phyloP scores from a whole-genome alignment of 2,113 vertebrate species.

The Nothoprocta perdicaria region DNA sequence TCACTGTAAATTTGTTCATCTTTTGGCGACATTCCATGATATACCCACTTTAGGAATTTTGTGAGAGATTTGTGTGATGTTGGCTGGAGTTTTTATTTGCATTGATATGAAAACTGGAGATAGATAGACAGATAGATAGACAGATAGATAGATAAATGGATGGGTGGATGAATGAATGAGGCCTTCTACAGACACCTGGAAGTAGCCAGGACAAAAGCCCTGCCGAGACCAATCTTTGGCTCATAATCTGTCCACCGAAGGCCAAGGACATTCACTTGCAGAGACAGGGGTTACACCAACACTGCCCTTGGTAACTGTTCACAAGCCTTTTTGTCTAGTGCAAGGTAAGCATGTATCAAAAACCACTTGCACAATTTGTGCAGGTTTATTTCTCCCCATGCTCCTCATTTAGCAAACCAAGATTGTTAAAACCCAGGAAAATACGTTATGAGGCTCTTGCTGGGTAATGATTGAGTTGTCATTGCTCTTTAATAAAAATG shows the following conservation, averaged over 20 bases:
- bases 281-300: neutral
- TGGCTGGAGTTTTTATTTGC: neutral
- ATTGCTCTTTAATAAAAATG: constrained; percentile 4
- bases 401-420: constrained; percentile 37
- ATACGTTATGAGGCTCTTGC: neutral
- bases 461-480: neutral
- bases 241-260: neutral
- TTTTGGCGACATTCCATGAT: neutral
- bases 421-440: constrained; percentile 6
- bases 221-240: neutral
- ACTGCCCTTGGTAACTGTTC: neutral
- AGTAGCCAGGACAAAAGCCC: neutral
- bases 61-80: neutral
- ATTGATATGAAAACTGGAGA: neutral
- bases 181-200: too few species aligned
- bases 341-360: constrained; percentile 32
- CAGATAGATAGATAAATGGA: too few species aligned
- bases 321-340: neutral
- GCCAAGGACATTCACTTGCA: neutral
- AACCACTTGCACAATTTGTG: neutral
- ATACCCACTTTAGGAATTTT: neutral
- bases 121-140: too few species aligned
- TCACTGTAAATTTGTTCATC: neutral
- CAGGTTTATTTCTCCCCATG: constrained; percentile 44
- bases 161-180: too few species aligned